These are phyloP conservation scores for Nemapogon koenigi DNA, from an alignment of 2,888 invertebrate species.

Conservation along the genomic window DNA sequence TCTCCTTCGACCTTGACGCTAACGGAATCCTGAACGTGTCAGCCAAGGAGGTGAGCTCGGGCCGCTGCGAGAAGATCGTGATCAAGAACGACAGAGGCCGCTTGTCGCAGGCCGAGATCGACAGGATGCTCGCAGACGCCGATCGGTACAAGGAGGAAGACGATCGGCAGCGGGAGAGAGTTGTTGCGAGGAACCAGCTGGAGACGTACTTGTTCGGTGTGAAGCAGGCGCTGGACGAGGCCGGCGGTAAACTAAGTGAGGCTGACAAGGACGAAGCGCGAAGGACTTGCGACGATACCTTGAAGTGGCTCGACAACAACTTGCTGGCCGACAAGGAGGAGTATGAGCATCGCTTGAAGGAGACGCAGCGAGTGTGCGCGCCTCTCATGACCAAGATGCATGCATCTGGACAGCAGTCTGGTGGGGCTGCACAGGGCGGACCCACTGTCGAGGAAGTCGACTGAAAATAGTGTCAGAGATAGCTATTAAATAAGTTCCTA, in stretches of 20 bases:
- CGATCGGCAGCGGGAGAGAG: constrained; percentile 70
- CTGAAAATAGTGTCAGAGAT: constrained; percentile 19
- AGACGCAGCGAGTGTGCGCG: constrained; percentile 63
- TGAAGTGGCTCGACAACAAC: constrained; percentile 77
- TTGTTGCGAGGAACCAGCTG: constrained; percentile 73
- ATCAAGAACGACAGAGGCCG: constrained; percentile 86
- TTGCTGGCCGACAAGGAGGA: constrained; percentile 70
- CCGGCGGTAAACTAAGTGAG: constrained; percentile 65
- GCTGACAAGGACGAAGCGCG: constrained; percentile 68
- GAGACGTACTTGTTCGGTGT: constrained; percentile 75
- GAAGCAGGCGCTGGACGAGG: constrained; percentile 71
- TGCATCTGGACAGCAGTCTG: constrained; percentile 43
- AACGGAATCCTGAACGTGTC: constrained; percentile 85
- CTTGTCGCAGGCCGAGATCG: constrained; percentile 81
- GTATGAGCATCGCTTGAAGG: constrained; percentile 66
- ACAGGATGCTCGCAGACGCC: constrained; percentile 78
- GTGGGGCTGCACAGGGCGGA: constrained; percentile 18
- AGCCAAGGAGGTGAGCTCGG: constrained; percentile 73
- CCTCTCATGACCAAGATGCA: constrained; percentile 66
- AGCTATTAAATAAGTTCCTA: no score
- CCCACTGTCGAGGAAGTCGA: constrained; percentile 41
- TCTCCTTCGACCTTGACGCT: constrained; percentile 78
- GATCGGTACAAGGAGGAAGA: constrained; percentile 78
- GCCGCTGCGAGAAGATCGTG: constrained; percentile 75
- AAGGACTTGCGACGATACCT: constrained; percentile 61